These are phyloP conservation scores for Odontothrips loti DNA, from an alignment of 2,888 invertebrate species.

Conservation along the genomic window DNA sequence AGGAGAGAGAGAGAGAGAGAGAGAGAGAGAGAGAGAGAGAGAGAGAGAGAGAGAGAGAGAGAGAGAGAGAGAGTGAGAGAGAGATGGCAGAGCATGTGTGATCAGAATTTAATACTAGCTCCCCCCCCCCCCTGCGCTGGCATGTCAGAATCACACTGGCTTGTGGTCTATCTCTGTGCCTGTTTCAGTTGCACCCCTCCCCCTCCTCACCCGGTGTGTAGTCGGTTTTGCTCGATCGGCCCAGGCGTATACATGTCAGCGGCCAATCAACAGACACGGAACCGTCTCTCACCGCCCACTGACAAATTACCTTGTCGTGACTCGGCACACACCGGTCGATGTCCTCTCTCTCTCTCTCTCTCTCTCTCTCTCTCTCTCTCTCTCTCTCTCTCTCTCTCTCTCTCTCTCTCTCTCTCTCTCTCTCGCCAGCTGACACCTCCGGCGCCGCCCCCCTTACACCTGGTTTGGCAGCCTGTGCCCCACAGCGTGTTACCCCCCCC, in stretches of 20 bases:
- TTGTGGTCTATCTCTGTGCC: no score
- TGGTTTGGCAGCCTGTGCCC: no score
- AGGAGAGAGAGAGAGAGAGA: no score
- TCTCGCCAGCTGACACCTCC: not conserved
- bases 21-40: no score
- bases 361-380: not conserved
- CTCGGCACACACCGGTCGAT: not conserved
- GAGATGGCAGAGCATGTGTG: no score
- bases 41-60: no score
- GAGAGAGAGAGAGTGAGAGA: no score
- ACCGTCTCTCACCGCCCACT: not conserved
- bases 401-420: not conserved
- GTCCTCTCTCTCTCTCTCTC: not conserved
- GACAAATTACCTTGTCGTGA: constrained; percentile 17
- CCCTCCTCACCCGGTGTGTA: not conserved
- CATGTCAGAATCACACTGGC: not conserved
- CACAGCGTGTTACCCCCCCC: no score
- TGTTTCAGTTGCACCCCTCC: no score
- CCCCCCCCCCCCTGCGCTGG: not conserved
- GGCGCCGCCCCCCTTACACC: not conserved
- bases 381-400: not conserved
- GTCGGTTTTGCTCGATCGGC: not conserved
- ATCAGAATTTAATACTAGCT: no score
- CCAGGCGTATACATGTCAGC: not conserved
- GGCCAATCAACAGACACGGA: constrained; percentile 11